Conservation (phyloP, 2,113 vertebrate species). For the Ia io region DNA sequence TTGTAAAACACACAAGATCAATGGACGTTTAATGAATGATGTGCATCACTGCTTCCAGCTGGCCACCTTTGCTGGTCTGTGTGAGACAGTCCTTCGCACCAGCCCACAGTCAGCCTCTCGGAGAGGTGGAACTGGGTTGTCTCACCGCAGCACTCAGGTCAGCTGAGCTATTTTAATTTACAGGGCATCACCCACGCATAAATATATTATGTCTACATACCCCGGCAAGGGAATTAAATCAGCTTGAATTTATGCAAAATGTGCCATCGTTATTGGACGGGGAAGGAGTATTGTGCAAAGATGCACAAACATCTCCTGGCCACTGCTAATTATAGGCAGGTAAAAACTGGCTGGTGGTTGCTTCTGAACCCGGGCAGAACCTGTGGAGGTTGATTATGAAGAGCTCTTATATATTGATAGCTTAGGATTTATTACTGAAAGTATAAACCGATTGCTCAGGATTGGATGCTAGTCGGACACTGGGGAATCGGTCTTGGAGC, state of each 20-base stretch:
- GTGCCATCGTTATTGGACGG: conserved; percentile 47
- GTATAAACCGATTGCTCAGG: conserved; percentile 73
- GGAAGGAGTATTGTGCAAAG: conserved; percentile 20
- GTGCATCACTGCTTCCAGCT: not conserved
- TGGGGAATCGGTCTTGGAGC: conserved; percentile 81
- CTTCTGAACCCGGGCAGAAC: conserved; percentile 75
- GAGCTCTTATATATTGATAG: conserved; percentile 85
- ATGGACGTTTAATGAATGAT: conserved; percentile 38
- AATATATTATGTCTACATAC: conserved; percentile 53
- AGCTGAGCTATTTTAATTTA: conserved; percentile 75
- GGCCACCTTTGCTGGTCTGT: not conserved
- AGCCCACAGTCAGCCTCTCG: conserved; percentile 35
- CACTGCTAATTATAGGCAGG: conserved; percentile 80
- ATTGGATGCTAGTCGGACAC: conserved; percentile 76
- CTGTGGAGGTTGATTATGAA: conserved; percentile 81
- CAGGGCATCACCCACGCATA: conserved; percentile 32
- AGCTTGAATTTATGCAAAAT: conserved; percentile 66
- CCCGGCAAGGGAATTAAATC: conserved; percentile 70
- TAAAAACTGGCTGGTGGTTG: conserved; percentile 68
- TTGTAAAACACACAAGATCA: not conserved
- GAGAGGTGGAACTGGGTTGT: not conserved
- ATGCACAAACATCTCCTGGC: conserved; percentile 59
- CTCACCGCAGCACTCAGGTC: conserved; percentile 64
- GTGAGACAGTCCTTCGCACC: not conserved
- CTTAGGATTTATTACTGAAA: conserved; percentile 84